phyloP scores from a whole-genome alignment of 1,140 invertebrate genomes.

The Cepaea nemoralis region DNA sequence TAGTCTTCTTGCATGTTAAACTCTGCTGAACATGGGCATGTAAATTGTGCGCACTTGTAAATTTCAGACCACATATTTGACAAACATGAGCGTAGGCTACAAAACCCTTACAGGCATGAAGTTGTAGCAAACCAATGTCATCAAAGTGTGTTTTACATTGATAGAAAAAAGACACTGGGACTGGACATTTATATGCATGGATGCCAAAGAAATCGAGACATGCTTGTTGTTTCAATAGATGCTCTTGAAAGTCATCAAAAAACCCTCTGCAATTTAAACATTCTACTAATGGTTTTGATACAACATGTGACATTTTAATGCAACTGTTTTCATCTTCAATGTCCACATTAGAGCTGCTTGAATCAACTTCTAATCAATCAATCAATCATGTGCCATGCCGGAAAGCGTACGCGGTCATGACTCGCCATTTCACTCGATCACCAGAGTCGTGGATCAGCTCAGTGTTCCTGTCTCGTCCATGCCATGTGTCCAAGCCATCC shows the following conservation, averaged over 20 bases:
- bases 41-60: not conserved
- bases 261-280: not conserved
- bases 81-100: not conserved
- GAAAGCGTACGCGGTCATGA: no score
- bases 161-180: not conserved
- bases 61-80: not conserved
- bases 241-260: not conserved
- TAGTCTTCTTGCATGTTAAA: not conserved
- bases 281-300: not conserved
- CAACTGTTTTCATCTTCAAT: no score
- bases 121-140: not conserved
- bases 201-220: constrained; percentile 1
- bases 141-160: not conserved
- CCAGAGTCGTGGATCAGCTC: no score
- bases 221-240: not conserved
- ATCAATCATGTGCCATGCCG: no score
- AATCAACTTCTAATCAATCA: no score
- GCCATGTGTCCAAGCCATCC: no score
- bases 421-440: no score
- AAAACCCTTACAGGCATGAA: no score
- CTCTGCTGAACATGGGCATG: not conserved
- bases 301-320: no score
- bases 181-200: not conserved
- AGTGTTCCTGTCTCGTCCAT: no score
- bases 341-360: no score